Evolutionary conservation across 2,113 vertebrate species (phyloP).

Genomic region (Stigmatopora argus): DNA sequence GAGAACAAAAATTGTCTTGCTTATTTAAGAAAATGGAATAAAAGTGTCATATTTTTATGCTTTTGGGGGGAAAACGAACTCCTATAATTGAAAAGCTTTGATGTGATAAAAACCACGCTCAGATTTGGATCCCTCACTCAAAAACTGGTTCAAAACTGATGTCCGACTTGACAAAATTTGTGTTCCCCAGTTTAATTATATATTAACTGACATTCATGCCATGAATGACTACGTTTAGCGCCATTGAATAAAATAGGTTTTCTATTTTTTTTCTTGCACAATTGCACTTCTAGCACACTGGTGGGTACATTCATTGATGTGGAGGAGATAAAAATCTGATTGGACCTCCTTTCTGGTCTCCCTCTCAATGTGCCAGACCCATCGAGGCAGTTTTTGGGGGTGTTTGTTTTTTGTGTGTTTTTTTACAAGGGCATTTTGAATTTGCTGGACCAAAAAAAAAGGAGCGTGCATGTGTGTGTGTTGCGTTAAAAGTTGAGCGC

Average conservation of each 20-base stretch:
- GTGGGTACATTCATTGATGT: constrained; percentile 69
- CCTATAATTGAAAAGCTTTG: too few species aligned
- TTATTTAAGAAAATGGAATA: too few species aligned
- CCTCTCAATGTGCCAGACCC: constrained; percentile 17
- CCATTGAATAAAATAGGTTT: neutral
- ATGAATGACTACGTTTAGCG: too few species aligned
- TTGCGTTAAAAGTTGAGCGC: constrained; percentile 51
- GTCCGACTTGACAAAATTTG: too few species aligned
- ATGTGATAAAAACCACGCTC: too few species aligned
- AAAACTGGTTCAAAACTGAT: too few species aligned
- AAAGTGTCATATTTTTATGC: too few species aligned
- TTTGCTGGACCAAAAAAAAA: constrained; percentile 13
- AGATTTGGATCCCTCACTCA: too few species aligned
- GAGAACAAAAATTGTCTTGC: too few species aligned
- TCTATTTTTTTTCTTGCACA: constrained; percentile 24
- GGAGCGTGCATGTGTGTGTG: constrained; percentile 3
- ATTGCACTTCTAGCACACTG: constrained; percentile 56
- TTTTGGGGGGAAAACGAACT: too few species aligned
- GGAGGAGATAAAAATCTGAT: constrained; percentile 43
- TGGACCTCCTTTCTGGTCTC: constrained; percentile 28
- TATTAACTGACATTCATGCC: too few species aligned
- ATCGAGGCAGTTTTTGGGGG: constrained; percentile 9
- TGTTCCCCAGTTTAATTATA: too few species aligned
- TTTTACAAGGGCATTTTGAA: constrained; percentile 26
- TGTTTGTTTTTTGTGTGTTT: neutral